Base-by-base conservation (phyloP, 2,888 invertebrate species). In the Clistopyga incitator region DNA sequence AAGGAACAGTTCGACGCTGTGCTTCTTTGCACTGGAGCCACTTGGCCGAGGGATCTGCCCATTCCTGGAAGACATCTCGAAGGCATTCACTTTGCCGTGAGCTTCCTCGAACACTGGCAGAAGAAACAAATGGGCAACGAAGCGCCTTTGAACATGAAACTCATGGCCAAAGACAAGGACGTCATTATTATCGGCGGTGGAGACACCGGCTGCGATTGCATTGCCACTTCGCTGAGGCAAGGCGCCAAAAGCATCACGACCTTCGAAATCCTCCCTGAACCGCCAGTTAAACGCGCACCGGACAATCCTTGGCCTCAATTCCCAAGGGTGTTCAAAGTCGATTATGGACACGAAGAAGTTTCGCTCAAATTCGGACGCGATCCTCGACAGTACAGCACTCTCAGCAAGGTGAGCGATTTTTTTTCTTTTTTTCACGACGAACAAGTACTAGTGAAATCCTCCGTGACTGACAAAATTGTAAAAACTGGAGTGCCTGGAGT, bases 241-340 rank as follows among this genome's bases (percentile, higher is more conserved):
- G 99, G 99, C 70, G 99, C 99, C 52, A 96, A 96, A 90, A 96
- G 96, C 3, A 98, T 99, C 90, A 98, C 98, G 0, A 97, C 98
- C 0, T 99, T 99, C 94, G 99, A 99, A 94, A 99, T 99, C 91
- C 94, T 99, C 71, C 99, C 99, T 0, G 96, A 97, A 90, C 99
- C 99, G 18, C 97, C 98, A 75, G 94, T 94, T 2, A 95, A 94
- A 34, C 95, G 99, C 47, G 96, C 97, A 15, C 94, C 94, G 18
- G 98, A 98, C 93, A 99, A 99, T 94, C 99, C 99, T 0, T 99
- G 99, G 99, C 99, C 99, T 2, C 98, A 99, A 92, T 99, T 98
- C 97, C 99, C 99, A 0, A 95, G 98, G 91, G 97, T 99, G 29
- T 99, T 99, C 95, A 96, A 96, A 88, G 97, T 99, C 29, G 99